Base-by-base conservation (phyloP, 2,113 vertebrate species). In the Plecotus auritus region DNA sequence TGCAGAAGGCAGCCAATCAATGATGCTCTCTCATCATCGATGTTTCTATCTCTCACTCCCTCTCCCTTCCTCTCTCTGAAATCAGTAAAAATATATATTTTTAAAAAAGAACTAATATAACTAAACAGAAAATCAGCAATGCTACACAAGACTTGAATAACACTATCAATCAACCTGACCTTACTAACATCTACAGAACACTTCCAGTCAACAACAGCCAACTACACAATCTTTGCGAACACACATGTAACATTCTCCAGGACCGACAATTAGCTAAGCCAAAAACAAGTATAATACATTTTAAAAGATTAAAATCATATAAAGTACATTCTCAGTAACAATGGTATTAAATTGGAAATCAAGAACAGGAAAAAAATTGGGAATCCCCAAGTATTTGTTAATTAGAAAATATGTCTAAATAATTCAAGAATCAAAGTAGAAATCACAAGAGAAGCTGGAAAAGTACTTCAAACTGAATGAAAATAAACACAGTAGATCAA, bases 41-140 rank as follows among this genome's bases (percentile, higher is more conserved):
- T 61, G 56, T 28, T 61, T 28, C 56, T 59, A 59, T 26, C 56
- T 59, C 56, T 59, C 22, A 23, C 56, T 26, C 22, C 22, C 56
- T 59, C 9, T 59, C 56, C 9, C 23, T 28, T 28, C 56, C 23
- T 61, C 56, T 61, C 23, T 61, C 26, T 61, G 26, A 61, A 61
- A 61, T 61, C 59, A 61, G 26, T 28, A 28, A 12, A 59, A 56
- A 59, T 26, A 59, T 26, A 26, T 61, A 28, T 61, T 1, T 61
- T 28, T 56, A 22, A 9, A 61, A 61, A 84, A 37, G 45, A 80
- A 91, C 9, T 73, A 18, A 56, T 78, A 18, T 40, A 91, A 47
- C 32, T n/a, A 85, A 94, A 73, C 45, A 92, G 70, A 88, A 94
- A 92, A 90, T 81, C 30, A 96, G n/a, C 59, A 92, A 94, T 35